Percentiles rank a stretch among this genome's conserved stretches.
phyloP scores from a whole-genome alignment of 2,797 vertebrate species.

The Coregonus ussuriensis region DNA sequence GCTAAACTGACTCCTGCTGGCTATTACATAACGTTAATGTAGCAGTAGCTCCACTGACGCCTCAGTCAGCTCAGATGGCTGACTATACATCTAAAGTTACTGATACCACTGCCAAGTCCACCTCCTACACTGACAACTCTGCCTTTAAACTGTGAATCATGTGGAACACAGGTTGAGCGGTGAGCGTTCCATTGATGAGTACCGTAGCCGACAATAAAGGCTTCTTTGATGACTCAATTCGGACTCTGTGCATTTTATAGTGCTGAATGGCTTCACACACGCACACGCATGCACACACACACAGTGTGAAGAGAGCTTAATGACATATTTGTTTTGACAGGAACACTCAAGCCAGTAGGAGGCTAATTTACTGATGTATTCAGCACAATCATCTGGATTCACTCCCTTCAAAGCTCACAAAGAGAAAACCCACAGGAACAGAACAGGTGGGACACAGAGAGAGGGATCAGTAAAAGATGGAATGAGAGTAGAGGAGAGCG shows the following conservation, averaged over 20 bases:
- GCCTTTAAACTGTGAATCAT: background rate
- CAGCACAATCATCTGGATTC: background rate
- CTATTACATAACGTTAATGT: background rate
- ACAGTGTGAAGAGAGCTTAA: background rate
- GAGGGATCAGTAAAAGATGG: no score
- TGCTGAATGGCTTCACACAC: no score
- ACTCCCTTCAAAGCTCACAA: background rate
- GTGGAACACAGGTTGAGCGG: no score
- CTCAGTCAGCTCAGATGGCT: background rate
- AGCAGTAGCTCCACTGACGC: background rate
- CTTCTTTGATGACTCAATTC: no score
- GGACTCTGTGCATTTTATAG: no score
- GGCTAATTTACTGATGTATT: background rate
- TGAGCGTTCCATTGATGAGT: no score
- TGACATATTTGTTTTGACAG: constrained; percentile 7
- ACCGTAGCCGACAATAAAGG: no score
- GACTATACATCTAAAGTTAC: background rate
- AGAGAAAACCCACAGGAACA: background rate
- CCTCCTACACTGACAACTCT: background rate
- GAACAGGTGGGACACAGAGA: no score
- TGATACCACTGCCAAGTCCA: background rate
- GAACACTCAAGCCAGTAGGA: background rate
- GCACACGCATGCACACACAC: no score
- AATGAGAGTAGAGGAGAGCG: background rate
- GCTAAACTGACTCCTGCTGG: background rate